Base-by-base conservation (phyloP, 2,888 invertebrate species). In the Cheilosia variabilis region DNA sequence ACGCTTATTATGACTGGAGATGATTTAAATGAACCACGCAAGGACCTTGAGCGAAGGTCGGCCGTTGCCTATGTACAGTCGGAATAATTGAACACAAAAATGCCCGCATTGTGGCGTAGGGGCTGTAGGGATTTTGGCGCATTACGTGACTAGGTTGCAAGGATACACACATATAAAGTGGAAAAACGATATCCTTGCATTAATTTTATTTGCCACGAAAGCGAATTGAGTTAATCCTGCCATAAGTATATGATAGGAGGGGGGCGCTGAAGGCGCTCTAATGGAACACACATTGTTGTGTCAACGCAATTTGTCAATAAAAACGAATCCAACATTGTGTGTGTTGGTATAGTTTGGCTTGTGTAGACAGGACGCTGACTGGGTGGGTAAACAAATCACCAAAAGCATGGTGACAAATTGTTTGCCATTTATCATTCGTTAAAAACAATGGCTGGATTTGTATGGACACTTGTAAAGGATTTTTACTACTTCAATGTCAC, bases 101-200 rank as follows among this genome's bases (percentile, higher is more conserved):
- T 50, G 47, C 57, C 73, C 68, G 68, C 77, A 68, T 19, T 62
- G 34, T 41, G 5, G 19, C 17, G 22, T 4, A 34, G 52, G n/a
- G n/a, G n/a, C n/a, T n/a, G n/a, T n/a, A 47, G 27, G 62, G 24
- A 15, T 63, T 71, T 52, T 60, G 62, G 65, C 77, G 78, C 78
- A 78, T 83, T 72, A 83, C 79, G 83, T 83, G 83, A 83, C 83
- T 79, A 24, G 45, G 9, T 37, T 57, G 77, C 53, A 65, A 47
- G 66, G 75, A 19, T 53, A 72, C 37, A 34, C 17, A 9, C 7
- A 45, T 17, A 17, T 9, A 47, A 10, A 31, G 19, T 5, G 63
- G 22, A 73, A 47, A 50, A 65, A 65, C 47, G 55, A 52, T 68
- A 66, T 58, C 37, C 50, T 50, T 76, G 52, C 17, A 52, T 58